phyloP scores from a whole-genome alignment of 2,888 invertebrate genomes.

The Eledone cirrhosa region DNA sequence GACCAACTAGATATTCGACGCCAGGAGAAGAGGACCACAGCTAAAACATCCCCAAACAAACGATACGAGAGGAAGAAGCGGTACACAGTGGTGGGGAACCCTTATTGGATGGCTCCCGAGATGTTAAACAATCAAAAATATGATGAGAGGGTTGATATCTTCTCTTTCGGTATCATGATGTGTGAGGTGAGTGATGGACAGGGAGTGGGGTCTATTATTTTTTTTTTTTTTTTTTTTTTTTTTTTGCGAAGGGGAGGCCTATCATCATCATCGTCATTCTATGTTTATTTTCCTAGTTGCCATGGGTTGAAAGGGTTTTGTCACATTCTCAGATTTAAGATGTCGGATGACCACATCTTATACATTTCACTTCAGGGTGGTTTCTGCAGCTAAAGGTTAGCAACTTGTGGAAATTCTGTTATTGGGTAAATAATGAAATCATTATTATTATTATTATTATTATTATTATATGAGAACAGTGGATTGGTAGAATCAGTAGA shows the following conservation, averaged over 20 bases:
- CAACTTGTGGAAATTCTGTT: too few species aligned
- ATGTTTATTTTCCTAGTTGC: too few species aligned
- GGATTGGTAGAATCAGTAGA: too few species aligned
- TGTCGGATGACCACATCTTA: too few species aligned
- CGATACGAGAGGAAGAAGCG: conserved; percentile 81
- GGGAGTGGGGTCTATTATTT: background rate
- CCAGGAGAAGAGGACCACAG: conserved; percentile 35
- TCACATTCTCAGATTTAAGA: background rate
- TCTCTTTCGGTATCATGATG: conserved; percentile 92
- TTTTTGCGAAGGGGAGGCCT: too few species aligned
- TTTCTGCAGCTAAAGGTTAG: too few species aligned
- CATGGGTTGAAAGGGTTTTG: background rate
- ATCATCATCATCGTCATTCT: background rate
- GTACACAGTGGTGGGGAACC: conserved; percentile 95
- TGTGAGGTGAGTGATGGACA: conserved; percentile 78
- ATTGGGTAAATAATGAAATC: too few species aligned
- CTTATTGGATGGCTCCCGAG: conserved; percentile 99
- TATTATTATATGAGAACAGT: too few species aligned
- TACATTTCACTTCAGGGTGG: too few species aligned
- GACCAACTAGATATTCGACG: conserved; percentile 37
- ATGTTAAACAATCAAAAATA: conserved; percentile 97
- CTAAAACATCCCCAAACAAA: conserved; percentile 34
- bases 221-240: too few species aligned
- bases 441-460: too few species aligned
- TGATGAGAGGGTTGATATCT: conserved; percentile 95